Base-by-base conservation (phyloP, 2,888 invertebrate genomes). In the Epistrophe eligans region DNA sequence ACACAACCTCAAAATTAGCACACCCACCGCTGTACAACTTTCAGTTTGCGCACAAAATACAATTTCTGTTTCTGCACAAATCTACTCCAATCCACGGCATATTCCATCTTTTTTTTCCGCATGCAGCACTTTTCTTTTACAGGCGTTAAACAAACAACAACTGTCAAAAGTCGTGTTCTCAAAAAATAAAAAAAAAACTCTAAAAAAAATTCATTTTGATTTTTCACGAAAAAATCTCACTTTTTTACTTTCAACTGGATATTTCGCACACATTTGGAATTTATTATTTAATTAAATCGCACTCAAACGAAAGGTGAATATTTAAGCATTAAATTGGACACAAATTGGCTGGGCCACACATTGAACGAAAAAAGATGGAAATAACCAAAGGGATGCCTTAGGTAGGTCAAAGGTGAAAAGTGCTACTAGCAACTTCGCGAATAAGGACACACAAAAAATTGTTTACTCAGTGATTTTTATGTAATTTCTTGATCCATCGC, bases 341-440 rank as follows among this genome's bases (percentile, higher is more conserved):
- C 32, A 77, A 66, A 67, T 76, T 66, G 58, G 50, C 72, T 50
- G 50, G 64, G 76, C 45, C 76, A 55, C 72, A 32, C 66, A 74
- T 71, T 55, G 35, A 71, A 60, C 66, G 70, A 87, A 72, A 79
- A 84, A 76, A 74, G 70, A 79, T 83, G 87, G 40, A 87, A 76
- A 83, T 83, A 71, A 60, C 90, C 91, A 91, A 91, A 91, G 90
- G 90, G 90, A 81, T 88, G 89, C 89, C 89, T 91, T 91, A 92
- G 92, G 92, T 92, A 92, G 92, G 92, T 92, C 92, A 91, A 92
- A 91, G 91, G 90, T 89, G 88, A 89, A 89, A 88, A 89, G 88
- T 89, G 90, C 72, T 70, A 52, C 24, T 40, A 60, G 40, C 43
- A 62, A 28, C 24, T 62, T 88, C 66, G 67, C 77, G 55, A 84